Conservation (phyloP, 2,797 vertebrate genomes). For the Trachurus trachurus region DNA sequence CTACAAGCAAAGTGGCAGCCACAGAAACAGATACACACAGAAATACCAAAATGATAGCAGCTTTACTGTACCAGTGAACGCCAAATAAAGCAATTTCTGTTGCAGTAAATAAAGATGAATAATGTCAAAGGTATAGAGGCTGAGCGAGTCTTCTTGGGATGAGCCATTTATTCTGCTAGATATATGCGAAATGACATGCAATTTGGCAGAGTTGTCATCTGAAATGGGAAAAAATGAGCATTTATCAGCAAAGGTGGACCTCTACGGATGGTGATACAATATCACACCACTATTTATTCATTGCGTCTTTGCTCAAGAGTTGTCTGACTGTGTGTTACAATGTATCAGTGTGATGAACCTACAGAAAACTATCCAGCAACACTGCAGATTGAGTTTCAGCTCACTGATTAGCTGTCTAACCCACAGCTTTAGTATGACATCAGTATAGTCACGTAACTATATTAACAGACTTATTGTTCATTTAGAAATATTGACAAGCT, state of each 20-base stretch:
- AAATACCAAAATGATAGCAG: slow-evolving; percentile 53
- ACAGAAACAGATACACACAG: slow-evolving; percentile 46
- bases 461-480: not conserved
- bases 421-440: not conserved
- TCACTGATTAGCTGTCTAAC: not conserved
- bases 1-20: slow-evolving; percentile 45
- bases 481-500: not conserved
- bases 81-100: slow-evolving; percentile 59
- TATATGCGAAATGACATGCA: slow-evolving; percentile 71
- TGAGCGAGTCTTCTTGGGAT: slow-evolving; percentile 43
- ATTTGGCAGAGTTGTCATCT: slow-evolving; percentile 72
- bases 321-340: slow-evolving; percentile 54
- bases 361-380: not conserved
- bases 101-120: slow-evolving; percentile 71
- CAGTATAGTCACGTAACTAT: not conserved
- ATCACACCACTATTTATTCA: slow-evolving; percentile 63
- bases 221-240: slow-evolving; percentile 68
- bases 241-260: slow-evolving; percentile 67
- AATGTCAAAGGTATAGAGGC: slow-evolving; percentile 57
- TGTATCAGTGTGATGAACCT: not conserved
- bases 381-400: not conserved
- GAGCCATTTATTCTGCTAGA: slow-evolving; percentile 65
- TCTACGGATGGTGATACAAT: slow-evolving; percentile 53
- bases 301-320: slow-evolving; percentile 50
- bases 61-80: slow-evolving; percentile 55